Conservation (phyloP, 2,113 vertebrate species). For the Solea solea region DNA sequence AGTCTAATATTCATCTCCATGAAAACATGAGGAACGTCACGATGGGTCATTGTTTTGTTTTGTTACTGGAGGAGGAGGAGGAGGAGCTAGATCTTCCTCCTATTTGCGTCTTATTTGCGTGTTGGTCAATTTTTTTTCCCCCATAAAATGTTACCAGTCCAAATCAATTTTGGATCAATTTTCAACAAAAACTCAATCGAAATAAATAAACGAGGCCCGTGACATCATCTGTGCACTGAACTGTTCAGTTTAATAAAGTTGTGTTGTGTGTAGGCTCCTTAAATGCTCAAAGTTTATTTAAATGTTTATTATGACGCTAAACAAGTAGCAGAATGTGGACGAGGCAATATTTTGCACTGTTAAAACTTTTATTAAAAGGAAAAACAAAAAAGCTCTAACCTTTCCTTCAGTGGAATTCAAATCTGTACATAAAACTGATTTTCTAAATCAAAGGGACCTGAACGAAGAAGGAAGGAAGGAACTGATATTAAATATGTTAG, state of each 20-base stretch:
- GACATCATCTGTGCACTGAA: slow-evolving; percentile 20
- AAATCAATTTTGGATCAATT: neutral
- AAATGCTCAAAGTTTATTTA: slow-evolving; percentile 9
- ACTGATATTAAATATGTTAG: slow-evolving; percentile 42
- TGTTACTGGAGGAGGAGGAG: slow-evolving; percentile 10
- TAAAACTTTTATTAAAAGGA: neutral
- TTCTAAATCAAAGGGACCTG: slow-evolving; percentile 3
- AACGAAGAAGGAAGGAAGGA: neutral
- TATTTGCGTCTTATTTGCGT: neutral
- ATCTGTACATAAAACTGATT: slow-evolving; percentile 16
- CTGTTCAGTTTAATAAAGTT: neutral
- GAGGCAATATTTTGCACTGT: slow-evolving; percentile 19
- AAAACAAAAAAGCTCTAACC: neutral
- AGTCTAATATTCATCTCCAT: neutral
- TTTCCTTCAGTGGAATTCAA: neutral
- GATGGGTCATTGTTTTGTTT: neutral
- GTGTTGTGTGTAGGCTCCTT: neutral
- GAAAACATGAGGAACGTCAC: neutral
- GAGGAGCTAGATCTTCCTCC: neutral
- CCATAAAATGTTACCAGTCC: neutral
- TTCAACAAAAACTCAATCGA: neutral
- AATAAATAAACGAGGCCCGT: neutral
- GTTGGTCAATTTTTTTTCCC: neutral
- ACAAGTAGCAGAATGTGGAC: neutral
- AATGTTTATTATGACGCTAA: slow-evolving; percentile 7